Evolutionary conservation across 1,140 invertebrate species (phyloP), one percentile per base, ranked within the genome.

Genomic region (Venustaconcha ellipsiformis): DNA sequence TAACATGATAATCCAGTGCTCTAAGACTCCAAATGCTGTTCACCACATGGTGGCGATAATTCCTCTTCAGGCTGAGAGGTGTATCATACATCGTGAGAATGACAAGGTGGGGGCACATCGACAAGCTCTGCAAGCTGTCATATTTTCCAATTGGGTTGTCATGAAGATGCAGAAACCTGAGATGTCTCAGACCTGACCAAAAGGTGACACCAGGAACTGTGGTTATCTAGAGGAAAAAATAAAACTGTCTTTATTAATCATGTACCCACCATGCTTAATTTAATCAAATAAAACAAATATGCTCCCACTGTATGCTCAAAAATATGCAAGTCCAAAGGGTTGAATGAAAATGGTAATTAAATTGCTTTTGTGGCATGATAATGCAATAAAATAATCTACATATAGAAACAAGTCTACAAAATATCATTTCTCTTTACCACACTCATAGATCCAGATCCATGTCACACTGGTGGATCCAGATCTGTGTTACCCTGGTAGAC

Each of bases 61-160:
- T 88, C 56, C 83, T 83, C 74, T 85, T 87, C 23, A 90, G 77
- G 72, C 83, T 83, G 11, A 90, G 80, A 2, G 89, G 89, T 13
- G 88, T 88, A 76, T 90, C 88, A 76, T 86, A 89, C 20, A 90
- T 70, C 6, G 89, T 90, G 12, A 90, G 77, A 5, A 78, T 80
- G 20, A 80, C 72, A 2, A 90, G 80, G 18, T 67, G 64, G 6
- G 82, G 84, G 78, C 85, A 86, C 13, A 70, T 83, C 17, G 83
- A 80, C 17, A 90, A 76, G 66, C 78, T 84, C 66, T 88, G 84
- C 18, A 90, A 59, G 15, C 81, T 87, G 67, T 88, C 88, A 69
- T 88, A 84, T 17, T 81, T 83, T 58, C 84, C 89, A 14, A 90
- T 80, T 14, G 88, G 87, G 70, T 90, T 90, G 80, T 90, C 88